A percentile compares a stretch with the other conserved stretches of the same genome.
These are phyloP conservation scores for Salvelinus sp. DNA, from an alignment of 2,113 vertebrate genomes.

Conservation along the genomic window DNA sequence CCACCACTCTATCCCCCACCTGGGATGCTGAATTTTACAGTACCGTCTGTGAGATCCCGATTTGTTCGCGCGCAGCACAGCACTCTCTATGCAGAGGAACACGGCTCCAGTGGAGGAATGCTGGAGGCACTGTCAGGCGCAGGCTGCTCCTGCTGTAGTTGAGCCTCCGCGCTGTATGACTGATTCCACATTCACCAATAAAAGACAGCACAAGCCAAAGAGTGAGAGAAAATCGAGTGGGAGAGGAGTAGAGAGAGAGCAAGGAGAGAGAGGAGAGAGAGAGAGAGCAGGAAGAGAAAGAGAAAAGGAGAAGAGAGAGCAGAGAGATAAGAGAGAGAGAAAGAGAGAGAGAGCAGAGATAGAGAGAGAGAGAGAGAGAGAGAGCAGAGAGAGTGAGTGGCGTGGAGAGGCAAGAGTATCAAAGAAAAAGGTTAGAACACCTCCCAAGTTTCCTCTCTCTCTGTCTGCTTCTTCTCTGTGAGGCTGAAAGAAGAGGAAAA, in stretches of 20 bases:
- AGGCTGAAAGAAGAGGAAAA: conserved; percentile 32
- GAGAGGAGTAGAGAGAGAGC: conserved; percentile 7
- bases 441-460: conserved; percentile 32
- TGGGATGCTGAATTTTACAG: conserved; percentile 62
- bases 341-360: neutral
- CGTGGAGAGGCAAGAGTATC: conserved; percentile 63
- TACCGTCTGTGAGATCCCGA: conserved; percentile 64
- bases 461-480: conserved; percentile 13
- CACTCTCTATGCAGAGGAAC: conserved; percentile 59
- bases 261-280: neutral
- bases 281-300: neutral
- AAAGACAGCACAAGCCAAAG: conserved; percentile 54
- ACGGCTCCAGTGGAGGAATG: conserved; percentile 67
- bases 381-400: neutral
- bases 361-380: neutral
- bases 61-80: conserved; percentile 40
- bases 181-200: conserved; percentile 71
- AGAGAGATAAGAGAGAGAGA: no score
- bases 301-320: no score
- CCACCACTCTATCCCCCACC: conserved; percentile 17
- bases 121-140: conserved; percentile 71
- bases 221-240: neutral
- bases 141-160: conserved; percentile 55
- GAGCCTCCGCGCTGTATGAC: conserved; percentile 60
- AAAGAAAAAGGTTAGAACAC: conserved; percentile 69